phyloP scores from a whole-genome alignment of 2,888 invertebrate genomes.

The Thymelicus lineola region DNA sequence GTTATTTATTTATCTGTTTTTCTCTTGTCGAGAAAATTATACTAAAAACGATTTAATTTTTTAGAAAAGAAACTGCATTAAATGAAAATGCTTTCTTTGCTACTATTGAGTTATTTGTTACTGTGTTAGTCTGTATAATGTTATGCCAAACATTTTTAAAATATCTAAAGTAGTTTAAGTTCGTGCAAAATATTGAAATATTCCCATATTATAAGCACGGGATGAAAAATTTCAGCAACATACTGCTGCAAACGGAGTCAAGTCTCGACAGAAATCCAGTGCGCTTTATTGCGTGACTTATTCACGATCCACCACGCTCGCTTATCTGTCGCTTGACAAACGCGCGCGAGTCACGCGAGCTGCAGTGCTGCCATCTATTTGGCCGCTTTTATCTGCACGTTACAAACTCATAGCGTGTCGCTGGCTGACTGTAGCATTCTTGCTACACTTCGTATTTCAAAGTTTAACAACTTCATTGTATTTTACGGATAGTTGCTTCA shows the following conservation, averaged over 20 bases:
- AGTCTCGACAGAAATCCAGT: background rate
- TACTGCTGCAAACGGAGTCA: background rate
- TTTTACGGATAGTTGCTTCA: background rate
- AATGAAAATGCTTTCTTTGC: no score
- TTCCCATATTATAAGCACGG: no score
- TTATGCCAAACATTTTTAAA: no score
- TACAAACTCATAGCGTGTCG: conserved; percentile 40
- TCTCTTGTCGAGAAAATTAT: no score
- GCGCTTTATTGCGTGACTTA: conserved; percentile 17
- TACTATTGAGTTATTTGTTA: no score
- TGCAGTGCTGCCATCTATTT: conserved; percentile 28
- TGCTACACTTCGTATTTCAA: conserved; percentile 20
- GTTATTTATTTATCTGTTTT: no score
- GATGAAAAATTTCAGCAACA: background rate
- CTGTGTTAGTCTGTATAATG: no score
- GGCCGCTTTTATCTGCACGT: conserved; percentile 32
- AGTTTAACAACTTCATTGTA: conserved; percentile 18
- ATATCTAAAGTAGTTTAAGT: no score
- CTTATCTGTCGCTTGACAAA: conserved; percentile 43
- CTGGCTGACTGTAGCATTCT: conserved; percentile 10
- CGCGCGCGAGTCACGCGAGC: conserved; percentile 41
- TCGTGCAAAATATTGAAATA: no score
- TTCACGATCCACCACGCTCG: conserved; percentile 18
- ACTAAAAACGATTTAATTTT: no score
- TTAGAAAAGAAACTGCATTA: no score